phyloP scores from a whole-genome alignment of 2,797 vertebrate species.

The Pygocentrus nattereri region DNA sequence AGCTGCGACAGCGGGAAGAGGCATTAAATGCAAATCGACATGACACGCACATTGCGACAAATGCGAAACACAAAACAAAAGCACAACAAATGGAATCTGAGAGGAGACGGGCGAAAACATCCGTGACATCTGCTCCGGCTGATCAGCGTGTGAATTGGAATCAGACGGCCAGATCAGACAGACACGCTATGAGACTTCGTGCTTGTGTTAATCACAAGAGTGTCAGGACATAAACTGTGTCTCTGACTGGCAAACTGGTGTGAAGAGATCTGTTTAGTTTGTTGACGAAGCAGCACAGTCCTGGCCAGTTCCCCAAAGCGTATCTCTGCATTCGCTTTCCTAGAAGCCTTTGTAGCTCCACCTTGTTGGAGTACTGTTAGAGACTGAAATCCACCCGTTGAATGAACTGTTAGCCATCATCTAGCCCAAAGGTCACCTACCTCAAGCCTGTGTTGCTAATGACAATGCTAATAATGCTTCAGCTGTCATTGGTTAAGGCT shows the following conservation, averaged over 20 bases:
- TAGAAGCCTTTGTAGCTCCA: neutral
- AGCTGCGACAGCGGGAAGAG: neutral
- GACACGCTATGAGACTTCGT: neutral
- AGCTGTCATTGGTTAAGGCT: no score
- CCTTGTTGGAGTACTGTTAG: neutral
- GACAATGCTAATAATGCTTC: no score
- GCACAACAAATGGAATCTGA: neutral
- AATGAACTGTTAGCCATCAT: no score
- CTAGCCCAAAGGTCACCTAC: no score
- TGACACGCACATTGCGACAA: neutral
- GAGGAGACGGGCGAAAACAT: neutral
- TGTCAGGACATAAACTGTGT: neutral
- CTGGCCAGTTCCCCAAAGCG: neutral
- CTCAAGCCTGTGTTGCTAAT: no score
- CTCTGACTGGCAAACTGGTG: neutral
- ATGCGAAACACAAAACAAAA: neutral
- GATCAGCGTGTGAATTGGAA: neutral
- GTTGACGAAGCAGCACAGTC: neutral
- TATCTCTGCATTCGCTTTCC: neutral
- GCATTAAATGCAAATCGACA: neutral
- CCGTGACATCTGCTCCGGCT: neutral
- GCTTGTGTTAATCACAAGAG: neutral
- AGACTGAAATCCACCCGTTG: neutral
- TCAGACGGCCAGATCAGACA: conserved; percentile 8
- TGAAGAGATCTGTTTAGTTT: neutral